These are phyloP conservation scores for Cerastoderma edule DNA, from an alignment of 2,888 invertebrate genomes.

Conservation along the genomic window DNA sequence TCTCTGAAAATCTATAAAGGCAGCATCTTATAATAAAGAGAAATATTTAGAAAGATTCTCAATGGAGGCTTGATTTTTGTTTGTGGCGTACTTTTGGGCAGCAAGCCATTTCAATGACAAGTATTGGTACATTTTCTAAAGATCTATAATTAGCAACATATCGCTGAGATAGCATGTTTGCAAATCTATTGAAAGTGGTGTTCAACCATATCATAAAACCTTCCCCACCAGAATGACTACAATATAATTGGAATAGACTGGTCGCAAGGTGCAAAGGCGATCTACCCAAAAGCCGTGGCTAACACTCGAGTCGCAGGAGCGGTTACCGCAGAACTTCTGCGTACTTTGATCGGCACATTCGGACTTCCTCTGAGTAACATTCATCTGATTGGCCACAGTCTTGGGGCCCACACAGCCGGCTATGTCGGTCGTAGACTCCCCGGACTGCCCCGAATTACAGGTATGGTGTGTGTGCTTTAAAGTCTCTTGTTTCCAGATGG, in stretches of 20 bases:
- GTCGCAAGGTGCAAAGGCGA: constrained; percentile 65
- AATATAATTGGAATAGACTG: constrained; percentile 73
- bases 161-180: too few relatives aligned
- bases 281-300: constrained; percentile 81
- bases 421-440: constrained; percentile 89
- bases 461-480: constrained; percentile 49
- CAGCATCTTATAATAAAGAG: too few relatives aligned
- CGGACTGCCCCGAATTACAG: constrained; percentile 80
- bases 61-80: too few relatives aligned
- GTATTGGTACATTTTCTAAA: too few relatives aligned
- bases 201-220: constrained; percentile 16
- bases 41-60: too few relatives aligned
- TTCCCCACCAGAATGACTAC: constrained; percentile 60
- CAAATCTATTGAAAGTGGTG: not conserved
- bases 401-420: constrained; percentile 94
- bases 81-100: too few relatives aligned
- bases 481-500: not conserved
- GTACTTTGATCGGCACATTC: constrained; percentile 56
- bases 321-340: constrained; percentile 73
- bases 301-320: constrained; percentile 82
- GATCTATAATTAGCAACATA: too few relatives aligned
- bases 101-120: too few relatives aligned
- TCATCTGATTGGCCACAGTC: constrained; percentile 90
- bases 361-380: constrained; percentile 52
- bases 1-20: too few relatives aligned